Evolutionary conservation across 2,797 vertebrate genomes (phyloP), one percentile per base, ranked within the genome.

Genomic region (Propithecus perrieri): DNA sequence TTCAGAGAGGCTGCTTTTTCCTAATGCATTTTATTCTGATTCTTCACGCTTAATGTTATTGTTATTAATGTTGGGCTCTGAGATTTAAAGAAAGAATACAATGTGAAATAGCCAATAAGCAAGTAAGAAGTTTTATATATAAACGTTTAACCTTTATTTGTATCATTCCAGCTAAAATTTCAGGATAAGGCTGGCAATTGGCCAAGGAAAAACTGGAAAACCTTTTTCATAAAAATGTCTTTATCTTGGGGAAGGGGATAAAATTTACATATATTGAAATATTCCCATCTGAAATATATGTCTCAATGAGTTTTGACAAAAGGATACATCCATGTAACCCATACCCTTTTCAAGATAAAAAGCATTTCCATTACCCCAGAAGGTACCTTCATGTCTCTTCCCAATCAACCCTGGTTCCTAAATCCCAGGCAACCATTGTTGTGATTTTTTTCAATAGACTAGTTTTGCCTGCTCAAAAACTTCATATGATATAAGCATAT

Each of bases 131-230:
- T 76, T 83, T 46, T 80, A 22, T 57, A 75, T 2, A 76, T 48
- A 80, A 93, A 53, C 15, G 28, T 85, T 53, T 78, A 55, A 78
- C 26, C 81, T 76, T 65, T 84, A 43, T 57, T 78, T 74, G 15
- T 65, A 59, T 72, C 35, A 88, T n/a, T 85, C 30, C 71, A 91
- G 90, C 33, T 91, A 91, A 93, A 85, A 63, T 46, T 88, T 93
- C 53, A 93, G 11, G 87, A 4, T 85, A 81, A 80, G 1, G n/a
- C 28, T 91, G 89, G 17, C 33, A 81, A 50, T 1, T 88, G 41
- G 57, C 43, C 38, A 76, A 76, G 35, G 0, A 53, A 38, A 89
- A 96, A 81, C n/a, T 50, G 7, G 41, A 96, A 65, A 18, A 53
- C 15, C 5, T 22, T 67, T 85, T 72, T 69, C 53, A 63, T 7